Percentiles rank a stretch among this genome's conserved stretches.
Conservation (phyloP, 1,140 invertebrate species). For the Samia ricini region DNA sequence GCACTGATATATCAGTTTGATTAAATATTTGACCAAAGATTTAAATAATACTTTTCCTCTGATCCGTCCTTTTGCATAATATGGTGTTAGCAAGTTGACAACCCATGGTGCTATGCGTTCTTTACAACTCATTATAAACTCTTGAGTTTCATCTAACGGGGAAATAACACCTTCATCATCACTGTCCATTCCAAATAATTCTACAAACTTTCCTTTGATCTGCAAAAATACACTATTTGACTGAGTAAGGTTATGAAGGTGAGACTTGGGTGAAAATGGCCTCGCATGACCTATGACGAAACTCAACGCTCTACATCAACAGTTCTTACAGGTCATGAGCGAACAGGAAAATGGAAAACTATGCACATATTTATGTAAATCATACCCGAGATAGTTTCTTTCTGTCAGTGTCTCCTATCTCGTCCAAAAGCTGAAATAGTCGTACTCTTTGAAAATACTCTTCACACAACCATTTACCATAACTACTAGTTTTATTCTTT, state of each 20-base stretch:
- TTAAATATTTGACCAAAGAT: slow-evolving; percentile 62
- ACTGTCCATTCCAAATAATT: slow-evolving; percentile 69
- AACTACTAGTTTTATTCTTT: slow-evolving; percentile 33
- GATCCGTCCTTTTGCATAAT: slow-evolving; percentile 62
- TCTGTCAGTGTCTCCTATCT: slow-evolving; percentile 62
- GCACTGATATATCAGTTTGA: slow-evolving; percentile 66
- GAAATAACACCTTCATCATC: slow-evolving; percentile 70
- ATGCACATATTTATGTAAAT: not conserved
- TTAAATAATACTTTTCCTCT: slow-evolving; percentile 61
- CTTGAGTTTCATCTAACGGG: slow-evolving; percentile 58
- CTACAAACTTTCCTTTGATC: slow-evolving; percentile 57
- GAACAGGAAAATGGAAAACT: not conserved
- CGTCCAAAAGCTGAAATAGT: slow-evolving; percentile 59
- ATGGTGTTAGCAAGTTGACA: slow-evolving; percentile 59
- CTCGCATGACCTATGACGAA: too few species aligned
- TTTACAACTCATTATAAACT: slow-evolving; percentile 67
- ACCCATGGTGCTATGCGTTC: slow-evolving; percentile 71
- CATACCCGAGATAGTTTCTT: slow-evolving; percentile 54
- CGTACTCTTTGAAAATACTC: slow-evolving; percentile 67
- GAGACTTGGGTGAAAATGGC: too few species aligned
- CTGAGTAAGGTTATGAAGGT: not conserved
- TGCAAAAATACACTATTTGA: slow-evolving; percentile 33
- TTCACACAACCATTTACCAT: slow-evolving; percentile 70
- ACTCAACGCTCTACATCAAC: too few species aligned
- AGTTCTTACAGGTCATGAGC: not conserved